These are phyloP conservation scores for Drosophila takahashii DNA, from an alignment of 1,140 invertebrate species.

Conservation along the genomic window DNA sequence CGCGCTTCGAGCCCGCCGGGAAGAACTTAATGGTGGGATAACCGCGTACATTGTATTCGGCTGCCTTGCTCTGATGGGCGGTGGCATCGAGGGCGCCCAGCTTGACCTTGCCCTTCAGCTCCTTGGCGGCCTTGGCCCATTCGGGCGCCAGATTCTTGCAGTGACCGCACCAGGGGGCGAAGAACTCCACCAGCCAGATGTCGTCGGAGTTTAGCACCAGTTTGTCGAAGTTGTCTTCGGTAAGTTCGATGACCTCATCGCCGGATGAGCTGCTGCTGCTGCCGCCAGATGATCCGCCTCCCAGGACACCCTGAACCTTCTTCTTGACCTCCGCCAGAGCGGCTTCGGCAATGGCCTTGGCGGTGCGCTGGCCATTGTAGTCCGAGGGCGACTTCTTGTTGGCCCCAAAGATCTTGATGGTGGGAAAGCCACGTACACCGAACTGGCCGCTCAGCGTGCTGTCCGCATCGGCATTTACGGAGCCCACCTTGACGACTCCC, in stretches of 20 bases:
- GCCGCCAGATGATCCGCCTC: constrained; percentile 48
- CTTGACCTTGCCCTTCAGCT: constrained; percentile 98
- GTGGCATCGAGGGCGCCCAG: constrained; percentile 98
- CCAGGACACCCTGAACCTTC: constrained; percentile 73
- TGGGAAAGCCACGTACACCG: constrained; percentile 96
- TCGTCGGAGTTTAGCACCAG: constrained; percentile 95
- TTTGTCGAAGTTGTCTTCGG: constrained; percentile 97
- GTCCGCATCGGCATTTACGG: constrained; percentile 96
- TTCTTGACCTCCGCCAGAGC: constrained; percentile 87
- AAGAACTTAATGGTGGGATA: constrained; percentile 99
- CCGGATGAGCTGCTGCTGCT: constrained; percentile 44
- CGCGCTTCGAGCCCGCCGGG: constrained; percentile 91
- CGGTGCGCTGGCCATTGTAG: constrained; percentile 94
- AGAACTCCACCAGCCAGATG: constrained; percentile 98
- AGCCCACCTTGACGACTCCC: constrained; percentile 96
- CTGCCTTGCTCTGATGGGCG: constrained; percentile 92
- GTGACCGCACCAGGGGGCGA: constrained; percentile 98
- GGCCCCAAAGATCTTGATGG: constrained; percentile 96
- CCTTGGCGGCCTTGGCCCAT: constrained; percentile 96
- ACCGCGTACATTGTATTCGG: constrained; percentile 92
- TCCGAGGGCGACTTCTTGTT: constrained; percentile 95
- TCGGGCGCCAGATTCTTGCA: constrained; percentile 98
- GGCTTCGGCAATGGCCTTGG: constrained; percentile 93
- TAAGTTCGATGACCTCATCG: constrained; percentile 95
- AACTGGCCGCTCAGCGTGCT: constrained; percentile 92